phyloP scores from a whole-genome alignment of 2,888 invertebrate species.

The Ectropis crepuscularia region DNA sequence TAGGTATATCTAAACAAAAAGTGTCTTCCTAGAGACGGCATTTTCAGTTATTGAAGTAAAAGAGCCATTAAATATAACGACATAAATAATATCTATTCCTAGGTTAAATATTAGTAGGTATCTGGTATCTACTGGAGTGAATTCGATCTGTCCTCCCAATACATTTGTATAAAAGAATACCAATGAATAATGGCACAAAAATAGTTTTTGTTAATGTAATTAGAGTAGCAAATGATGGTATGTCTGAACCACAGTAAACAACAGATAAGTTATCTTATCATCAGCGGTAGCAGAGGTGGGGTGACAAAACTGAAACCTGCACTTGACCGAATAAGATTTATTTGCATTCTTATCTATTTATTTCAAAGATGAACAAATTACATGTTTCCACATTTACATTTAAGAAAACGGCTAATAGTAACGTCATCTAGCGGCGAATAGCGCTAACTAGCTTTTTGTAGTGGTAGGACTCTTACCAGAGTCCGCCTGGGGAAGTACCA shows the following conservation, averaged over 20 bases:
- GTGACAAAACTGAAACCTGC: slow-evolving; percentile 31
- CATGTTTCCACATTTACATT: not conserved
- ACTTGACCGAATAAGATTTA: slow-evolving; percentile 39
- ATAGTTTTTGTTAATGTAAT: no score
- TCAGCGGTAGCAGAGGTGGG: slow-evolving; percentile 33
- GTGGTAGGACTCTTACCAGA: no score
- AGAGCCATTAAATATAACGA: no score
- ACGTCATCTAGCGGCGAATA: slow-evolving; percentile 1
- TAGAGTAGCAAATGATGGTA: not conserved
- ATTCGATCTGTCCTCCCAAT: no score
- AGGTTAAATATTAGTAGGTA: no score
- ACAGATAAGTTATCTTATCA: slow-evolving; percentile 37
- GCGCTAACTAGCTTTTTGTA: not conserved
- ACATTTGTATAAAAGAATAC: no score
- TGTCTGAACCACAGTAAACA: slow-evolving; percentile 6
- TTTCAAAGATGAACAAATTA: not conserved
- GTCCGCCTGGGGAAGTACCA: no score
- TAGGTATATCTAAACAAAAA: no score
- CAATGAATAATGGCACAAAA: not conserved
- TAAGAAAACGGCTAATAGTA: not conserved
- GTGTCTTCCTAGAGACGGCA: no score
- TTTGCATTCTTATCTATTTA: slow-evolving; percentile 22
- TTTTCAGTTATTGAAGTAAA: no score
- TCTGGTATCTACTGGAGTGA: no score
- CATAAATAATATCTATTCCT: no score